Base-by-base conservation (phyloP, 2,113 vertebrate species). In the Hippocampus guttulatus region DNA sequence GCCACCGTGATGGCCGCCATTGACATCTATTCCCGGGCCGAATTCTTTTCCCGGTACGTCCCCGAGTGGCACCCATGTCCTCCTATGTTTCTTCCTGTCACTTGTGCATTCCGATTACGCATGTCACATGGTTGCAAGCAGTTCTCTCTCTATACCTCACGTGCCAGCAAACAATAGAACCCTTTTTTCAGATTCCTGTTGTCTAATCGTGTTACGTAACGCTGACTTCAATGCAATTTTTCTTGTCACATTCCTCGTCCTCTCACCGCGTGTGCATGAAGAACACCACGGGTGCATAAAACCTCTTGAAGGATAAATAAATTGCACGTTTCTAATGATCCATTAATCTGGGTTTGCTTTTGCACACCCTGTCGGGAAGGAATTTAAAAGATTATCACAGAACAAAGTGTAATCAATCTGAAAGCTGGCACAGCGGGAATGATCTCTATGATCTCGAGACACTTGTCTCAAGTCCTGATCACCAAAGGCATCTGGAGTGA, bases 201-300 rank as follows among this genome's bases (percentile, higher is more conserved):
- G 74, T 79, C 79, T 82, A 82, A 86, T 86, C 76, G 21, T 8
- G 77, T 89, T 88, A 86, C 40, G 85, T 75, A 86, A 89, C 68
- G 80, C 72, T 64, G 76, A 64, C 5, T 43, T 41, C 40, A 23
- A 27, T 64, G 8, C 40, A n/a, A 43, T 38, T 41, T 64, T n/a
- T 64, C 62, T 43, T 64, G 11, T 64, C 40, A 3, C 30, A 18
- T 25, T 67, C 61, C 43, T 68, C 41, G 45, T 64, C 58, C 18
- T 62, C 52, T 77, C 69, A 77, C 38, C 41, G 38, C 10, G 5
- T n/a, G 38, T 23, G 40, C 38, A 64, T 41, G 62, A 40, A 16
- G 55, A 67, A 60, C 55, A 67, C 27, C 14, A 23, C 38, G 47
- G 40, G 33, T 52, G 62, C 16, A 1, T 69, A 40, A 84, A 76